Conservation (phyloP, 2,113 vertebrate species). For the Sinosuthora webbiana region DNA sequence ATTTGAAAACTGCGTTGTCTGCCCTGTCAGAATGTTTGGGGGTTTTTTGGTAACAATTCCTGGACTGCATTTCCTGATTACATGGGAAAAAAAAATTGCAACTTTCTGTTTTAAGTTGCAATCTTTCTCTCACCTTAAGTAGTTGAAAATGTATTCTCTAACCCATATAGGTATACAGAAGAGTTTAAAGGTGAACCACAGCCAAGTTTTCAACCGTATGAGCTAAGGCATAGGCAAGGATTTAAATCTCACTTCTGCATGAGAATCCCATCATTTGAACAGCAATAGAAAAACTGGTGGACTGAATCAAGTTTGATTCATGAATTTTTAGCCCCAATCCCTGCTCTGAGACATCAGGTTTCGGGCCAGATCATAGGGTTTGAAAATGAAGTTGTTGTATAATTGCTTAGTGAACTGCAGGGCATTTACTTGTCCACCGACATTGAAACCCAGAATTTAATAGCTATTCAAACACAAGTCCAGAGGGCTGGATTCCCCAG, state of each 20-base stretch:
- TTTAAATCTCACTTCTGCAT: not conserved
- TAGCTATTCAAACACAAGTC: not conserved
- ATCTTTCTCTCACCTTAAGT: not conserved
- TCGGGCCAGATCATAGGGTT: not conserved
- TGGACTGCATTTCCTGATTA: not conserved
- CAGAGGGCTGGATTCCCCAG: not conserved
- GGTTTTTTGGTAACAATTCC: not conserved
- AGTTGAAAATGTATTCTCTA: not conserved
- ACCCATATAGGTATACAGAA: not conserved
- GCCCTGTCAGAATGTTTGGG: not conserved
- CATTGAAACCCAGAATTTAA: not conserved
- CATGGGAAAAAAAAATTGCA: not conserved
- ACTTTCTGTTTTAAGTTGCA: not conserved
- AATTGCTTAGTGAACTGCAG: not conserved
- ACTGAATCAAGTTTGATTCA: not conserved
- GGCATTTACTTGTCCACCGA: not conserved
- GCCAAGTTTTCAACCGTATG: not conserved
- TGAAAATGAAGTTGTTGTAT: not conserved
- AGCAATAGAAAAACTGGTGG: not conserved
- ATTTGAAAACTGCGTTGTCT: not conserved
- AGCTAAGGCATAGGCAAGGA: not conserved
- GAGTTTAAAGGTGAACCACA: not conserved
- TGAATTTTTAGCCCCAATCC: not conserved
- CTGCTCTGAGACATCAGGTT: not conserved
- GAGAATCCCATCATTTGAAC: not conserved